Evolutionary conservation across 1,140 invertebrate genomes (phyloP).

Genomic region (Arctopsyche grandis): DNA sequence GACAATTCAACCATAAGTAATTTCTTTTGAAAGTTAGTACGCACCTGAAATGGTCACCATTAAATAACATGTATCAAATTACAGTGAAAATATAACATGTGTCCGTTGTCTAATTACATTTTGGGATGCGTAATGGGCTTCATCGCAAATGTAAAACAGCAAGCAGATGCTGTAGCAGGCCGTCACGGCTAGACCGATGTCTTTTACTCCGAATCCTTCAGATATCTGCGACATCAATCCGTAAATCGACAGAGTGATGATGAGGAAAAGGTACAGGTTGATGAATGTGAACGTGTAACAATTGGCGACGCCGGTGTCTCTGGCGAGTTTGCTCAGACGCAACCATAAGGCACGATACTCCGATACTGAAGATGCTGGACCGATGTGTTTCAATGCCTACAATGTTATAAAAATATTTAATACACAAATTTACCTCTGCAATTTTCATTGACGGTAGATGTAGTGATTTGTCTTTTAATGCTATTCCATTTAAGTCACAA

Average conservation of each 20-base stretch:
- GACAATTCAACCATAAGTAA: conserved; percentile 73
- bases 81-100: neutral
- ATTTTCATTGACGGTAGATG: too few species aligned
- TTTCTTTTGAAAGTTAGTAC: conserved; percentile 76
- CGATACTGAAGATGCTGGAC: conserved; percentile 71
- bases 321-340: conserved; percentile 70
- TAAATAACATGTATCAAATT: neutral
- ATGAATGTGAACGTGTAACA: conserved; percentile 73
- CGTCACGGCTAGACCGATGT: conserved; percentile 72
- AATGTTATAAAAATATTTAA: conserved; percentile 42
- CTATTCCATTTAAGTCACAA: too few species aligned
- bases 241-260: conserved; percentile 75
- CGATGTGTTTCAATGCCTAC: conserved; percentile 70
- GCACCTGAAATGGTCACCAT: conserved; percentile 61
- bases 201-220: conserved; percentile 73
- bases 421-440: neutral
- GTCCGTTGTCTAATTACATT: conserved; percentile 59
- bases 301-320: conserved; percentile 70
- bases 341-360: conserved; percentile 74
- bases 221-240: conserved; percentile 74
- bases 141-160: conserved; percentile 74
- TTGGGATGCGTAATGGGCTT: conserved; percentile 73
- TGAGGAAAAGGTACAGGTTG: conserved; percentile 73
- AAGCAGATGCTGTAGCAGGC: conserved; percentile 70
- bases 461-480: too few species aligned